These are phyloP conservation scores for Catamblyrhynchus diadema DNA, from an alignment of 2,797 vertebrate genomes.

Conservation along the genomic window DNA sequence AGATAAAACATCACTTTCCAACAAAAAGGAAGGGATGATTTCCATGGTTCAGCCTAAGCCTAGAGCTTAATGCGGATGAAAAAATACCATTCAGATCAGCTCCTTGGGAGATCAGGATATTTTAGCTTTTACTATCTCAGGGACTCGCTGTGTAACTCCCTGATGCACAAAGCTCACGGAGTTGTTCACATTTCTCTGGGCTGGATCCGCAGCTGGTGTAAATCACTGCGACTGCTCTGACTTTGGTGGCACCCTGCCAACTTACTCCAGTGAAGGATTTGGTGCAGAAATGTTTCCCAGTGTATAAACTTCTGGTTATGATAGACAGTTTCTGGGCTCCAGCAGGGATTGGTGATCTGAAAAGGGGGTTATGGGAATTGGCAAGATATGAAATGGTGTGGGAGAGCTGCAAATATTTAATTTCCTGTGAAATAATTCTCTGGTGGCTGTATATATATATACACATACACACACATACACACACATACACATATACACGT, in stretches of 20 bases:
- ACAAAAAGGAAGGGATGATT: not conserved
- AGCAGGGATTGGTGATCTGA: not conserved
- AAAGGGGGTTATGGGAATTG: conserved; percentile 53
- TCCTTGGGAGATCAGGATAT: not conserved
- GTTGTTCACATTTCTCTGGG: not conserved
- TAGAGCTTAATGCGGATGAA: not conserved
- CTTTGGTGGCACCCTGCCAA: not conserved
- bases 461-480: fast-evolving
- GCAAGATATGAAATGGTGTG: conserved; percentile 49
- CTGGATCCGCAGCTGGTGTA: not conserved
- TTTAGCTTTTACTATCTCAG: not conserved
- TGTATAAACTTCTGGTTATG: conserved; percentile 52
- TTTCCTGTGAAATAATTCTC: conserved; percentile 57
- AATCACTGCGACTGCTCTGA: not conserved
- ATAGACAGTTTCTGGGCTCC: conserved; percentile 54
- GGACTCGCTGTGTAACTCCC: not conserved
- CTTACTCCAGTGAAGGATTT: conserved; percentile 31
- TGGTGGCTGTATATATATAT: not conserved
- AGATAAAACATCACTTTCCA: conserved; percentile 18
- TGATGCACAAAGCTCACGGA: not conserved
- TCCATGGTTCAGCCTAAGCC: not conserved
- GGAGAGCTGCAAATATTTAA: conserved; percentile 58
- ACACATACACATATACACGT: not conserved
- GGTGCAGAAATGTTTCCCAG: conserved; percentile 58
- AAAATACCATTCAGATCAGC: not conserved